Evolutionary conservation across 2,797 vertebrate species (phyloP).

Genomic region (Hozukius guyotensis): DNA sequence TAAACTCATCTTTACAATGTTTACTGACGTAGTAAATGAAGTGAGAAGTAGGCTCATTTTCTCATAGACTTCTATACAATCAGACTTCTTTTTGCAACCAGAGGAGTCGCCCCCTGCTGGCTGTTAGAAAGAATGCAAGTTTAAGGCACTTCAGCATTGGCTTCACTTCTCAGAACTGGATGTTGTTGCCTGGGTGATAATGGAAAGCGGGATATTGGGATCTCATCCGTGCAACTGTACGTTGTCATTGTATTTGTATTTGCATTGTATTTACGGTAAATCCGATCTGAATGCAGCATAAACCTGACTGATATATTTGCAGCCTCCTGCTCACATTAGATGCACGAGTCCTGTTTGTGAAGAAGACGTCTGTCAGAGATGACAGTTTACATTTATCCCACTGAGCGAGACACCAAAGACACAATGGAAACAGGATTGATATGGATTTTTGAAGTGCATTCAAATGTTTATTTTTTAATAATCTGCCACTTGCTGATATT

Average conservation of each 20-base stretch:
- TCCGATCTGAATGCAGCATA: conserved; percentile 3
- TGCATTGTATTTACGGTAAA: not conserved
- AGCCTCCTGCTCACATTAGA: not conserved
- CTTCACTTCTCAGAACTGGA: too few species aligned
- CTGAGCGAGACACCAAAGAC: not conserved
- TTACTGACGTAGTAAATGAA: too few species aligned
- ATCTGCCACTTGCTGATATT: not conserved
- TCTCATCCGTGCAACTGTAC: too few species aligned
- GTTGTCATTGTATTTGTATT: too few species aligned
- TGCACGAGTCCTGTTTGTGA: not conserved
- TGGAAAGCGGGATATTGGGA: not conserved
- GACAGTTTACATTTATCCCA: conserved; percentile 39
- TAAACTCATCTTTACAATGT: too few species aligned
- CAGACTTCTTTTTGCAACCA: too few species aligned
- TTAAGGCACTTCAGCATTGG: accelerated
- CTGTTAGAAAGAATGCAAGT: too few species aligned
- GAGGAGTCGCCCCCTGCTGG: too few species aligned
- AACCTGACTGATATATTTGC: conserved; percentile 26
- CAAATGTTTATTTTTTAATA: not conserved
- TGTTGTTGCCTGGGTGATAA: accelerated
- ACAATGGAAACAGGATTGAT: conserved; percentile 1
- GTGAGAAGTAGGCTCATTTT: accelerated
- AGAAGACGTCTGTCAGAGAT: not conserved
- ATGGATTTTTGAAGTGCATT: not conserved
- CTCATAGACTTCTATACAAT: accelerated